Conservation (phyloP, 1,140 invertebrate genomes). For the Helicoverpa zea region DNA sequence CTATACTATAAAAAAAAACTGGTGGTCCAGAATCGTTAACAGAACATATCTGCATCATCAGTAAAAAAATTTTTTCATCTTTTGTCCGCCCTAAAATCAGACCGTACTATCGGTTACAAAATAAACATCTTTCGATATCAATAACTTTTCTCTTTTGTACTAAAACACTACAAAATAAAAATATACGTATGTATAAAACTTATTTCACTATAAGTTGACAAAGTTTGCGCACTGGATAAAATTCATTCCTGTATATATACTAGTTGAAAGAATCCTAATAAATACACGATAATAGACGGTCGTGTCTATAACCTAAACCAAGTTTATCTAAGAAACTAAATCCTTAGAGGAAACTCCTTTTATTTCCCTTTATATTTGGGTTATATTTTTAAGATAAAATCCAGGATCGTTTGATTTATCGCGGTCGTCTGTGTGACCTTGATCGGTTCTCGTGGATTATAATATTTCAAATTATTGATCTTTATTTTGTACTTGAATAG, state of each 20-base stretch:
- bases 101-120: no score
- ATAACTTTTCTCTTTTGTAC: no score
- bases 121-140: no score
- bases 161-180: no score
- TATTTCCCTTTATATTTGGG: constrained; percentile 13
- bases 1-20: not conserved
- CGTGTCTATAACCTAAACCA: constrained; percentile 15
- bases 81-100: no score
- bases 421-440: constrained; percentile 3
- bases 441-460: constrained; percentile 3
- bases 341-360: constrained; percentile 8
- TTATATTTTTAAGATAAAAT: constrained; percentile 31
- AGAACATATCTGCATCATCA: no score
- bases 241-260: not conserved
- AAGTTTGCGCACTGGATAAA: no score
- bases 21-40: no score
- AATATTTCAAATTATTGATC: not conserved
- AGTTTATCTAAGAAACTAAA: constrained; percentile 18
- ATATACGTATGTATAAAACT: no score
- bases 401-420: constrained; percentile 35
- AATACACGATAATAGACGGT: constrained; percentile 31
- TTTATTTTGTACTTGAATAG: no score
- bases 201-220: no score
- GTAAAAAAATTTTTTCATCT: no score
- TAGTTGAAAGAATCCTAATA: constrained; percentile 36